These are phyloP conservation scores for Danio rerio DNA, from an alignment of 2,113 vertebrate genomes.

Conservation along the genomic window GRCz12tu NC_133188.1:23275001-23275500, in stretches of 20 bases:
- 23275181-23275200: too few relatives aligned
- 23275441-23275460: not conserved
- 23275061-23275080: too few relatives aligned
- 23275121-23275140: too few relatives aligned
- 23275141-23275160: too few relatives aligned
- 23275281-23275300: not conserved
- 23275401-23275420: conserved; percentile 21
- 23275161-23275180: too few relatives aligned
- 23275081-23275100: too few relatives aligned
- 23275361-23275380: conserved; percentile 28
- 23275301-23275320: not conserved
- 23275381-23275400: conserved; percentile 26
- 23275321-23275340: conserved; percentile 6
- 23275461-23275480: not conserved
- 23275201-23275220: too few relatives aligned
- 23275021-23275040: too few relatives aligned
- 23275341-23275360: conserved; percentile 14
- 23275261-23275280: not conserved
- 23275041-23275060: too few relatives aligned
- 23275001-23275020: too few relatives aligned
- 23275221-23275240: too few relatives aligned
- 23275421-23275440: not conserved
- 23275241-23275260: not conserved
- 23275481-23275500: not conserved
- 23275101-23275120: too few relatives aligned